Evolutionary conservation across 1,140 invertebrate genomes (phyloP), one percentile per base, ranked within the genome.

Genomic region (Ctenoplectra terminalis): DNA sequence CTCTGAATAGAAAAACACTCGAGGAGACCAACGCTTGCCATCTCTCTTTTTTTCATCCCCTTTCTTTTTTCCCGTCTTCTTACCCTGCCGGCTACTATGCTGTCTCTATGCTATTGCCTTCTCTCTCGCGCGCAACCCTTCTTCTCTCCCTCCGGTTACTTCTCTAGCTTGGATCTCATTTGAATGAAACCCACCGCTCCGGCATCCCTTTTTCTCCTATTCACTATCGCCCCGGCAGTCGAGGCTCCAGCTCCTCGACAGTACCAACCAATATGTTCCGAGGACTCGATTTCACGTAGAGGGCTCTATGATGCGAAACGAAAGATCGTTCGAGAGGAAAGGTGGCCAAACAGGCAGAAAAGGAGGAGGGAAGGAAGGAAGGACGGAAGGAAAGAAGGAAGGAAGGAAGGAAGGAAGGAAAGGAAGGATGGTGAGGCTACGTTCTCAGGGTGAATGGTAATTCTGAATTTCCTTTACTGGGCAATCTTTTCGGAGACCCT

Each of bases 1-100:
- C 73, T 87, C 83, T 91, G 88, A 92, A 91, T 90, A 90, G 88
- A 91, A 92, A 93, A 93, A 92, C 91, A 91, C 91, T 91, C 89
- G 86, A 91, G 86, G 83, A 83, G 81, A 88, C 90, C 86, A 89
- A 85, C 83, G 72, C 79, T 78, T 58, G 61, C 77, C 67, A 64
- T 80, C 66, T 72, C 84, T 37, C 54, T 56, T 71, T 56, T 67
- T 85, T 58, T 43, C 29, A 64, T 56, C 54, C 69, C 54, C 20
- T 66, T 48, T 64, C 34, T 75, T 50, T 67, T 50, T 56, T 1
- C 37, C 56, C 20, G 43, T 40, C 74, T 37, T 67, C 61, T 54
- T 56, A 66, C 61, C 48, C 50, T 58, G 23, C 29, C 5, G 20
- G 17, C 67, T n/a, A 20, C 66, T 17, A 37, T 17, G 6, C 54